phyloP scores from a whole-genome alignment of 2,888 invertebrate species.

The Lumbricus terrestris region DNA sequence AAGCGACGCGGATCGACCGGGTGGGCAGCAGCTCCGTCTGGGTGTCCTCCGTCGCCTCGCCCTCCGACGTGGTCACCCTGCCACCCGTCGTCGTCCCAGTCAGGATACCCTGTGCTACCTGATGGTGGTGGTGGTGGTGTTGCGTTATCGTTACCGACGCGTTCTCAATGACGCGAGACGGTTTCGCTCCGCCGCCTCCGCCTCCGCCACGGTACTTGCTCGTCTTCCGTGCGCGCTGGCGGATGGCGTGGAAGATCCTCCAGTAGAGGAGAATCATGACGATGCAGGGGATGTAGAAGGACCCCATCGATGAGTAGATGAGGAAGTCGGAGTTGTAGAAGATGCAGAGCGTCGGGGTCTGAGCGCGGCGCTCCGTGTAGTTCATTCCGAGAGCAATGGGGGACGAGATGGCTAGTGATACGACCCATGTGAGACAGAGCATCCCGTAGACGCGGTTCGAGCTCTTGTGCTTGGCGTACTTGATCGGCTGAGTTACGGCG shows the following conservation, averaged over 20 bases:
- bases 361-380: constrained; percentile 44
- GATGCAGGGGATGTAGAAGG: constrained; percentile 95
- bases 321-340: constrained; percentile 98
- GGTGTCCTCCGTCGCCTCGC: constrained; percentile 27
- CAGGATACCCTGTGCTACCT: not conserved
- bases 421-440: constrained; percentile 91
- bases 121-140: constrained; percentile 24
- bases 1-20: not conserved
- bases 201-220: not conserved
- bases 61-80: constrained; percentile 22
- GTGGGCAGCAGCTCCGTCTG: constrained; percentile 29
- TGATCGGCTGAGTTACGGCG: constrained; percentile 97
- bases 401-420: constrained; percentile 89
- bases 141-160: constrained; percentile 53
- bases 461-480: constrained; percentile 97
- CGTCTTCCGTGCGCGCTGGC: constrained; percentile 50
- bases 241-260: constrained; percentile 87
- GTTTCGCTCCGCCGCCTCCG: not conserved
- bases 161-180: constrained; percentile 84
- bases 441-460: constrained; percentile 81
- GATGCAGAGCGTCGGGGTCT: constrained; percentile 64
- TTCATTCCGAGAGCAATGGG: constrained; percentile 95
- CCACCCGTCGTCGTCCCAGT: not conserved
- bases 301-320: constrained; percentile 93
- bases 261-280: constrained; percentile 98